Evolutionary conservation across 2,113 vertebrate genomes (phyloP).

Genomic region (Rhinolophus ferrumequinum): DNA sequence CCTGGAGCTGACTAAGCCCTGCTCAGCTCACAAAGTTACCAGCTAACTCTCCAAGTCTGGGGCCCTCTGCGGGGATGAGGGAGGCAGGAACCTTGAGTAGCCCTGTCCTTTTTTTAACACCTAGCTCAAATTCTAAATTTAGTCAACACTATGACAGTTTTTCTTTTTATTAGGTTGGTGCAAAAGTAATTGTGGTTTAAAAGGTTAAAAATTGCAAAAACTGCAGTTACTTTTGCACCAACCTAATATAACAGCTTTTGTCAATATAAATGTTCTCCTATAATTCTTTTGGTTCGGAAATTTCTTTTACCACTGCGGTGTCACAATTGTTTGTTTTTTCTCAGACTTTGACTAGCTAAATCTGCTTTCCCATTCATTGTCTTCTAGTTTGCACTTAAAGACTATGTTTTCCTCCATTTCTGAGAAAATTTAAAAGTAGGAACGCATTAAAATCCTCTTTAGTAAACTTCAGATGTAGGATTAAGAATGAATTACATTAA

Average conservation of each 20-base stretch:
- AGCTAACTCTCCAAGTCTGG: not conserved
- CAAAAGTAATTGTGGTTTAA: too few species aligned
- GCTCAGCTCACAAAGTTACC: too few species aligned
- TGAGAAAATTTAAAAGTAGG: not conserved
- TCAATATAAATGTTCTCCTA: not conserved
- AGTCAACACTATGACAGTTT: not conserved
- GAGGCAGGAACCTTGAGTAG: not conserved
- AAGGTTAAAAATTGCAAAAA: too few species aligned
- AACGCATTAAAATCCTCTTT: not conserved
- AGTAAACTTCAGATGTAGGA: not conserved
- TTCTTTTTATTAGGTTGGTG: not conserved
- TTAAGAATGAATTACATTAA: not conserved
- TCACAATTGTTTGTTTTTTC: not conserved
- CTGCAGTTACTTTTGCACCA: too few species aligned
- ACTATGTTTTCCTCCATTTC: not conserved
- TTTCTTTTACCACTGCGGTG: not conserved
- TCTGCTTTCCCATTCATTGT: not conserved
- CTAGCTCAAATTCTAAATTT: not conserved
- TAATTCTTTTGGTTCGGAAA: not conserved
- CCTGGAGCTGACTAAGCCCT: too few species aligned
- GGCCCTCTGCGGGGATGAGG: too few species aligned
- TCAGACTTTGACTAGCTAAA: not conserved
- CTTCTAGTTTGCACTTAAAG: not conserved
- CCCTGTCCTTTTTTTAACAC: not conserved
- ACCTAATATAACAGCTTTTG: not conserved